Evolutionary conservation across 2,797 vertebrate species (phyloP), one percentile per base, ranked within the genome.

Genomic region (Argentina silus): DNA sequence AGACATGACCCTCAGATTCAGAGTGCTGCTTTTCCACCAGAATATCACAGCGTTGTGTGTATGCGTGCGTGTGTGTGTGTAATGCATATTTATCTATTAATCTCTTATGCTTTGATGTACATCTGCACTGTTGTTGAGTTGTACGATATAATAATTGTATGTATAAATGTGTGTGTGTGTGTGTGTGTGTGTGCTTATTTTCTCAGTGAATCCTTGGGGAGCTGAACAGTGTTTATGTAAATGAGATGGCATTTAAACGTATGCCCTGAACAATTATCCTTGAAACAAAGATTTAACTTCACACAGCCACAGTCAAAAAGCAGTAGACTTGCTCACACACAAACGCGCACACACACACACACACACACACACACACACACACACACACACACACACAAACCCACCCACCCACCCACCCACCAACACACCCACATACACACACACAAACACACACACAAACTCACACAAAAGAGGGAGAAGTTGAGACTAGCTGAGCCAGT

Each of bases 201-300:
- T 84, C 81, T 79, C 79, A 90, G 80, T 80, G 83, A 86, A 87
- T 85, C 85, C 65, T 7, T 77, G 53, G 82, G 85, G 87, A 87
- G 86, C 88, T 83, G 83, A 87, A 81, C 83, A 81, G 81, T 84
- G 85, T 91, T 91, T 90, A 90, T 92, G 87, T 62, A 90, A 91
- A 92, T 89, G 76, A 86, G 81, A 74, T 85, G 79, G 83, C 85
- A 85, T 92, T 92, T 89, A 88, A 88, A 89, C 88, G 86, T 85
- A 86, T 85, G 85, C 86, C 83, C 86, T 17, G 2, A 85, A 87
- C 87, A 87, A 89, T 91, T 88, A 89, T 85, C 56, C 80, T 83
- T 85, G 78, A 87, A 89, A 89, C 76, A 82, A 85, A 75, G 69
- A 76, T 88, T 88, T 87, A 88, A 75, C 82, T 27, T 4, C 74